phyloP scores from a whole-genome alignment of 2,888 invertebrate genomes.

The Drosophila barbarae region DNA sequence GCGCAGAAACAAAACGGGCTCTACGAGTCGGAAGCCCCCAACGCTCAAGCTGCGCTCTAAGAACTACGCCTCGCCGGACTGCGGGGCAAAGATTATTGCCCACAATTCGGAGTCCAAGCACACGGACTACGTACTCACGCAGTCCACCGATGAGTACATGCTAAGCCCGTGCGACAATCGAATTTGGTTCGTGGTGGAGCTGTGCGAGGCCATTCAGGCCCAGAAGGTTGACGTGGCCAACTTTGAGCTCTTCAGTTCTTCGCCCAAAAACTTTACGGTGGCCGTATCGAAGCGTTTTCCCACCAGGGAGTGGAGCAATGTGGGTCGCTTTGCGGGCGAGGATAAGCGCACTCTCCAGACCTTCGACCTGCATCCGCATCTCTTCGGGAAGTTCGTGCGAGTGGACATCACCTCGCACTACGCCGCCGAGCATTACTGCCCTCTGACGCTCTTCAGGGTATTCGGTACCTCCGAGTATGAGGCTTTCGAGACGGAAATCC shows the following conservation, averaged over 20 bases:
- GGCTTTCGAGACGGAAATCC: conserved; percentile 90
- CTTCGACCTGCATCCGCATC: conserved; percentile 88
- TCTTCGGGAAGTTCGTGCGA: conserved; percentile 93
- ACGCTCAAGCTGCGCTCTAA: conserved; percentile 87
- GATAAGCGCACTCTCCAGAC: conserved; percentile 93
- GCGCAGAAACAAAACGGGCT: conserved; percentile 82
- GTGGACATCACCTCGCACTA: conserved; percentile 96
- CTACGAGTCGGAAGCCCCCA: conserved; percentile 80
- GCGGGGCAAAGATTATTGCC: conserved; percentile 97
- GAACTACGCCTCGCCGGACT: conserved; percentile 97
- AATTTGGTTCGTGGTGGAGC: conserved; percentile 97
- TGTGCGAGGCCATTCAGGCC: conserved; percentile 98
- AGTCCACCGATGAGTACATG: conserved; percentile 98
- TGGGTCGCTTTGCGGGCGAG: conserved; percentile 92
- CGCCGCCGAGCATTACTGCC: conserved; percentile 98
- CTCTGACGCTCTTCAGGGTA: conserved; percentile 95
- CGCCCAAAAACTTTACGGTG: conserved; percentile 94
- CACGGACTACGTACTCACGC: conserved; percentile 90
- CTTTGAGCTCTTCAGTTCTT: conserved; percentile 98
- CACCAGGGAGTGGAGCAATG: conserved; percentile 93
- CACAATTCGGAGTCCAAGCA: conserved; percentile 96
- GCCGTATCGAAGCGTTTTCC: conserved; percentile 94
- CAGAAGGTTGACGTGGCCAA: conserved; percentile 97
- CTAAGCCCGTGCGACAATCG: conserved; percentile 95
- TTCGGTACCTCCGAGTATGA: conserved; percentile 96